Evolutionary conservation across 2,888 invertebrate genomes (phyloP), one percentile per base, ranked within the genome.

Genomic region (Nycteola revayana): DNA sequence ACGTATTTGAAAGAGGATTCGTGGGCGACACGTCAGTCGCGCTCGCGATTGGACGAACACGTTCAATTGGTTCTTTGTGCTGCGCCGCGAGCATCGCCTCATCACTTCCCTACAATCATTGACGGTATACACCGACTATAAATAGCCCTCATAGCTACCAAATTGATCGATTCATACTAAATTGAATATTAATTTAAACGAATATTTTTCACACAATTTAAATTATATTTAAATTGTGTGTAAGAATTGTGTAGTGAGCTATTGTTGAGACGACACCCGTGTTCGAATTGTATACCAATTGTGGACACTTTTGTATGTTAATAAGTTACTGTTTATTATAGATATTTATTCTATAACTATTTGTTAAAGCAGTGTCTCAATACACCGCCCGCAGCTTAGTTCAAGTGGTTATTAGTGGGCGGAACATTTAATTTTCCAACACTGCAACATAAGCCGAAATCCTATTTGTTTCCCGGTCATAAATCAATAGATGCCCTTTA

Each of bases 51-150:
- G 70, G 75, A 51, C 66, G 66, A 69, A 43, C 63, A 55, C 57
- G 50, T 57, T 76, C 84, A 84, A 85, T 85, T 84, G 84, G 58
- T 69, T 63, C 78, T 76, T 79, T 79, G 78, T 79, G 49, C 25
- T 43, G 39, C 36, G 40, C 59, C 59, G 59, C 36, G 45, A 46
- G 43, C 33, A 70, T 68, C 69, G 62, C 60, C 62, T 66, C 68
- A 62, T 66, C 68, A 66, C 72, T 71, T 75, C 74, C 70, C 70
- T 65, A 61, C 57, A 54, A 36, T 51, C 51, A 63, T 65, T 51
- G 60, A 64, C 60, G 50, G 54, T 54, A 64, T 52, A 60, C 63
- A n/a, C 60, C 49, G 55, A 64, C 70, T 79, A 74, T 75, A 76
- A 73, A 81, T 75, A 81, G 74, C 50, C 44, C 42, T 50, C 58